Base-by-base conservation (phyloP, 2,113 vertebrate species). In the Diglossa brunneiventris region DNA sequence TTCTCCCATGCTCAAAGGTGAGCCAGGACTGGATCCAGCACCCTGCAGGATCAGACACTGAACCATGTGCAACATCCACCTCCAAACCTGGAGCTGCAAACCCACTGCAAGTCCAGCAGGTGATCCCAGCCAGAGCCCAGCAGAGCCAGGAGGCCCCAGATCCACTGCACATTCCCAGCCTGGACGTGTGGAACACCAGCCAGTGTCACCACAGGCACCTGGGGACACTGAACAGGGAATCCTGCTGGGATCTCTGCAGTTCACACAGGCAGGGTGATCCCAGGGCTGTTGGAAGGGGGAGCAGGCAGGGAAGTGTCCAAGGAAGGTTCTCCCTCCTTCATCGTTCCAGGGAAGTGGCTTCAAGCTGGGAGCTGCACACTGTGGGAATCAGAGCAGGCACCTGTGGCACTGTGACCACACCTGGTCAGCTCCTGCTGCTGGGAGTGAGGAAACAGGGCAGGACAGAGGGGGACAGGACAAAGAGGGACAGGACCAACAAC, bases 171-270 rank as follows among this genome's bases (percentile, higher is more conserved):
- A 37, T 58, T 24, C 83, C 56, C 69, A 80, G 59, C 26, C 4
- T 6, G 46, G 62, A 35, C 0, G 0, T 5, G 49, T 16, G 70
- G 20, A 39, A 39, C 28, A 15, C 15, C 86, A 61, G 18, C 63
- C 33, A 5, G n/a, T 10, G 3, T 15, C 75, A n/a, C 28, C 52
- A 16, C 41, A 52, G 58, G 47, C 52, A 68, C 26, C 22, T 0
- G 1, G 49, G 81, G 67, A 31, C 21, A 4, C 46, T 49, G n/a
- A 19, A 9, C 12, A 27, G 68, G 12, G 4, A 15, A 50, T 30
- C 27, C 10, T 8, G 30, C 16, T 42, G 86, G 72, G 22, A 42
- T 41, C 63, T 58, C 61, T 47, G 56, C 62, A 44, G 27, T 2
- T 52, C 21, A 3, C 17, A 5, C 44, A 23, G 67, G 8, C 56